phyloP scores from a whole-genome alignment of 2,113 vertebrate genomes.

The Spermophilus dauricus region DNA sequence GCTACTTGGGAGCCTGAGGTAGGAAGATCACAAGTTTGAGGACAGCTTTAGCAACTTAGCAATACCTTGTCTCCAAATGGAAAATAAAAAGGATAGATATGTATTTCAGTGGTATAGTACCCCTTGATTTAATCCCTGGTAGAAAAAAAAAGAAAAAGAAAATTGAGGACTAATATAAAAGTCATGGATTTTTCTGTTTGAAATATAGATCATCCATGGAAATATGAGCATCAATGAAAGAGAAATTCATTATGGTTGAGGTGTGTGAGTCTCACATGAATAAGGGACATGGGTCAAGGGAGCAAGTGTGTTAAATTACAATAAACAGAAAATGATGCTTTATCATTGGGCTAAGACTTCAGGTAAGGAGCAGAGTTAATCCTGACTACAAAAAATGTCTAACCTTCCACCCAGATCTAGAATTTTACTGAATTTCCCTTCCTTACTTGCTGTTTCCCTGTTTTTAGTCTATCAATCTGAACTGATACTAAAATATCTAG shows the following conservation, averaged over 20 bases:
- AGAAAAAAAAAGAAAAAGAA: not conserved
- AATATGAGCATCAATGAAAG: slow-evolving; percentile 7
- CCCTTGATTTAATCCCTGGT: too few species aligned
- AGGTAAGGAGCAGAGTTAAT: not conserved
- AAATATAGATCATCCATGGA: not conserved
- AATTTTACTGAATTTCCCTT: not conserved
- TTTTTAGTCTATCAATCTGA: not conserved
- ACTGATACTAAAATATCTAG: not conserved
- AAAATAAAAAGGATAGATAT: not conserved
- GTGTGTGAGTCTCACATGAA: not conserved
- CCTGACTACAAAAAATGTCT: not conserved
- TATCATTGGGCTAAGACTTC: not conserved
- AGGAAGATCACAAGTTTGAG: not conserved
- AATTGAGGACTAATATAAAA: not conserved
- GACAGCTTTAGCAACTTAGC: not conserved
- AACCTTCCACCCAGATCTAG: not conserved
- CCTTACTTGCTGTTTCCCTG: not conserved
- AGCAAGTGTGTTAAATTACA: not conserved
- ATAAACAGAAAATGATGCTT: not conserved
- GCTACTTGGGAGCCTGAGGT: not conserved
- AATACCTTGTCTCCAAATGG: not conserved
- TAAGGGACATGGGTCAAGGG: not conserved
- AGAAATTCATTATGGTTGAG: not conserved
- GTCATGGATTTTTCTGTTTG: not conserved
- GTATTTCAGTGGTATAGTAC: not conserved